Evolutionary conservation across 2,797 vertebrate species (phyloP).

Genomic region (Melanotaenia boesemani): DNA sequence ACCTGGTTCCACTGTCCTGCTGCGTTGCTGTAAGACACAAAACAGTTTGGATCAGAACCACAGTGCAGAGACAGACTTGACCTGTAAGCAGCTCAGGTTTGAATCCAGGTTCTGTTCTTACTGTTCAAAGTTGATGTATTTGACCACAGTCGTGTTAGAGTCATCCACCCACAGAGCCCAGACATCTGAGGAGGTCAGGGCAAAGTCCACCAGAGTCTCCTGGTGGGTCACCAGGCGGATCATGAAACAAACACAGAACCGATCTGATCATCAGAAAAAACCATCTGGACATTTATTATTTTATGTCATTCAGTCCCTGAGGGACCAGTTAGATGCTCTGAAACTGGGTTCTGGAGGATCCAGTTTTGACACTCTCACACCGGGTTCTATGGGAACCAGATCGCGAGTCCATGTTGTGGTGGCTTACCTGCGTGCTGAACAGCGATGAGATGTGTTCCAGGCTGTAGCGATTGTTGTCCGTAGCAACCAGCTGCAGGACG

Average conservation of each 20-base stretch:
- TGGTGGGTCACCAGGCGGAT: constrained; percentile 50
- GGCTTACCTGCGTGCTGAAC: constrained; percentile 89
- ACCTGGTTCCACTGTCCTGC: constrained; percentile 96
- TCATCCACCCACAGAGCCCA: constrained; percentile 95
- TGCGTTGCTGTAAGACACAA: constrained; percentile 81
- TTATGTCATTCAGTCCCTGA: too few species aligned
- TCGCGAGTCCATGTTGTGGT: neutral
- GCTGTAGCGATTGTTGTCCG: constrained; percentile 90
- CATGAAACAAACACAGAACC: neutral
- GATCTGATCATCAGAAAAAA: too few species aligned
- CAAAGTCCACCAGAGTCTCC: constrained; percentile 93
- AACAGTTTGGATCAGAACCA: constrained; percentile 1
- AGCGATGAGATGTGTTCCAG: constrained; percentile 93
- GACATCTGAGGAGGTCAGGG: constrained; percentile 90
- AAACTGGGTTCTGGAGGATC: too few species aligned
- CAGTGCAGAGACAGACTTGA: too few species aligned
- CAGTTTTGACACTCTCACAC: too few species aligned
- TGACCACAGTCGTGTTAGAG: constrained; percentile 88
- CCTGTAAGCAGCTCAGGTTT: too few species aligned
- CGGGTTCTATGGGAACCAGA: too few species aligned
- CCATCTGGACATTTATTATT: too few species aligned
- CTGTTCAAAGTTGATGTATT: constrained; percentile 96
- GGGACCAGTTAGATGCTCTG: too few species aligned
- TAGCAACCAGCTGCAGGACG: constrained; percentile 90
- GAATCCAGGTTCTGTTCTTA: constrained; percentile 69